These are phyloP conservation scores for Aspidiotus rigidus DNA, from an alignment of 2,888 invertebrate species.

Conservation along the genomic window DNA sequence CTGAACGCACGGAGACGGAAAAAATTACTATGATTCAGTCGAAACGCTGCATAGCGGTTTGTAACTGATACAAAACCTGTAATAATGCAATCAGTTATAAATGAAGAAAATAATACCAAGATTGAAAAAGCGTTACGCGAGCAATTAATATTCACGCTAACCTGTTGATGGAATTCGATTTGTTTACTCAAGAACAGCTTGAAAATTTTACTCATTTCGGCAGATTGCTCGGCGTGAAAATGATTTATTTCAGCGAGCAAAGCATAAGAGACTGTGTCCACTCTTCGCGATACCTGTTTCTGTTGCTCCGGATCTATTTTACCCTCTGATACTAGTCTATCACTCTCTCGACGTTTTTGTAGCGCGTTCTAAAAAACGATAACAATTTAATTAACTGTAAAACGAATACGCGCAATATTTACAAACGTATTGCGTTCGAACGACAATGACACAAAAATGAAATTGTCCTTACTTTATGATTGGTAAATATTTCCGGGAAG, in stretches of 20 bases:
- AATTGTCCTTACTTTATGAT: constrained; percentile 61
- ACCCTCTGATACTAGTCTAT: constrained; percentile 65
- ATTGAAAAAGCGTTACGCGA: background rate
- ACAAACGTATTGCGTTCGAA: background rate
- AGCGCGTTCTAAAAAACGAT: constrained; percentile 53
- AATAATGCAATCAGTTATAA: background rate
- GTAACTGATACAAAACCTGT: constrained; percentile 21
- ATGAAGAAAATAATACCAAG: background rate
- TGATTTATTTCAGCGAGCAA: constrained; percentile 90
- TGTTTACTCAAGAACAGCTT: constrained; percentile 78
- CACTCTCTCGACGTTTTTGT: constrained; percentile 82
- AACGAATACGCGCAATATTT: background rate
- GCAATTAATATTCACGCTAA: constrained; percentile 22
- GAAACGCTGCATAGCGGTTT: constrained; percentile 24
- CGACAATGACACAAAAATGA: background rate
- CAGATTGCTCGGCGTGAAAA: constrained; percentile 77
- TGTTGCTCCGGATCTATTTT: constrained; percentile 74
- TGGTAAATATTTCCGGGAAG: constrained; percentile 80
- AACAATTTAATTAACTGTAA: background rate
- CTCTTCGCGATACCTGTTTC: constrained; percentile 68
- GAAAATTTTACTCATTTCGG: constrained; percentile 76
- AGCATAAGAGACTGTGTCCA: constrained; percentile 86
- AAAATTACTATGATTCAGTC: background rate
- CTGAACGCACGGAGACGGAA: no score
- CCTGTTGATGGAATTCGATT: constrained; percentile 79